A percentile compares a stretch with the other conserved stretches of the same genome.
These are phyloP conservation scores for Machimus rusticus DNA, from an alignment of 2,888 invertebrate species.

Conservation along the genomic window DNA sequence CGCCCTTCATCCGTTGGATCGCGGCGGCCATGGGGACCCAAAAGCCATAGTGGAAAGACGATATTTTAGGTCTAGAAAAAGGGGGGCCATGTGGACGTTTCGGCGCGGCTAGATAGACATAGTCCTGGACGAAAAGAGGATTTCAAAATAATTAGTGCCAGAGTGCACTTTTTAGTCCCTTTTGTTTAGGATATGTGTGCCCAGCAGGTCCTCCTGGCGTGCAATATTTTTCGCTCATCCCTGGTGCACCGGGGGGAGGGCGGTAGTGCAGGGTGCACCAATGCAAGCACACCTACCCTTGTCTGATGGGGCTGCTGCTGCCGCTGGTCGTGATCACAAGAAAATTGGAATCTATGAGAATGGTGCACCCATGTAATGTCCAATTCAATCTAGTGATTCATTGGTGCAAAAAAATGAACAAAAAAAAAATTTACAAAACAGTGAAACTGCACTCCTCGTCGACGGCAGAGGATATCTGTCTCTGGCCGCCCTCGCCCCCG, in stretches of 20 bases:
- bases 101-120: background rate
- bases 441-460: background rate
- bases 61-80: background rate
- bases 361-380: constrained; percentile 34
- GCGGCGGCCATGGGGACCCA: background rate
- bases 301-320: background rate
- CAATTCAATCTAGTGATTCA: constrained; percentile 11
- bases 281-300: background rate
- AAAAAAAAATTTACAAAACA: background rate
- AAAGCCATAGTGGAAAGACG: background rate
- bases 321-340: background rate
- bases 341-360: constrained; percentile 36
- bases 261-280: background rate
- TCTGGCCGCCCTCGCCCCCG: background rate
- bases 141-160: background rate
- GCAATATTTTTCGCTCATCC: background rate
- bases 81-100: background rate
- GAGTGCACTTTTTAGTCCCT: constrained; percentile 10
- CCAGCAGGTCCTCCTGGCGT: background rate
- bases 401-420: background rate
- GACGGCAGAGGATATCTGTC: background rate
- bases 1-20: background rate
- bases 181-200: background rate
- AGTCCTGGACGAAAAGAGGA: background rate
- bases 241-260: background rate